Percentiles rank a stretch among this genome's conserved stretches.
Evolutionary conservation across 2,113 vertebrate species (phyloP).

Genomic region (Tiliqua scincoides): DNA sequence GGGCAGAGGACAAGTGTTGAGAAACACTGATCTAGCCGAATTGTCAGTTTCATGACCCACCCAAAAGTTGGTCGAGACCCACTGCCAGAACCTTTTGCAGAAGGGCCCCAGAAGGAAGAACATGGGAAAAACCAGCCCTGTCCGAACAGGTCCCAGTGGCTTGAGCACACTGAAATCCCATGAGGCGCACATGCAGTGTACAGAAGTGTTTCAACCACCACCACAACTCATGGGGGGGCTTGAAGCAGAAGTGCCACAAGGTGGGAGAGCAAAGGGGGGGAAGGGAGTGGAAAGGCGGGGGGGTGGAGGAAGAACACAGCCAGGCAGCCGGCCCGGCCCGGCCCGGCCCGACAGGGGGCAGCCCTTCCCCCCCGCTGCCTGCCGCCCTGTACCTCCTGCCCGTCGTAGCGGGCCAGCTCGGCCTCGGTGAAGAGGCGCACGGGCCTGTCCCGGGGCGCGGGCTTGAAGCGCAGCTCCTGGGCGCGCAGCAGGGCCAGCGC

Average conservation of each 20-base stretch:
- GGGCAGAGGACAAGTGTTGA: too few relatives aligned
- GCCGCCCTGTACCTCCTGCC: conserved; percentile 78
- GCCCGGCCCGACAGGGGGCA: background rate
- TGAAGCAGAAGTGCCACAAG: too few relatives aligned
- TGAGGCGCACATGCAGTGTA: background rate
- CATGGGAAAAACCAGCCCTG: background rate
- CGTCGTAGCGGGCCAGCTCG: conserved; percentile 86
- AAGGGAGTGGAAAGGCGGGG: background rate
- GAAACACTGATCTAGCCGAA: too few relatives aligned
- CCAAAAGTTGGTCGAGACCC: too few relatives aligned
- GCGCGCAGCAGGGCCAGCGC: background rate
- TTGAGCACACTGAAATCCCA: background rate
- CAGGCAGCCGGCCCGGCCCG: background rate
- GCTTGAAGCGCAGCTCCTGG: conserved; percentile 48
- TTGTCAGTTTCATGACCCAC: too few relatives aligned
- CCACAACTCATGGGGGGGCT: too few relatives aligned
- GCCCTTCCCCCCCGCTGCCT: too few relatives aligned
- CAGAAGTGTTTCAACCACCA: too few relatives aligned
- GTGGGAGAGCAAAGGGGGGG: too few relatives aligned
- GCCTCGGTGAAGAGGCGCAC: conserved; percentile 91
- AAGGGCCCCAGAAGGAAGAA: background rate
- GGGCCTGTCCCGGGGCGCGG: conserved; percentile 64
- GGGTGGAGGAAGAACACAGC: background rate
- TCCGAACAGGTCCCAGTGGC: background rate
- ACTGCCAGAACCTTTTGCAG: too few relatives aligned